Percentiles rank a stretch among this genome's conserved stretches.
Evolutionary conservation across 1,140 invertebrate species (phyloP).

Genomic region (Caenorhabditis remanei): DNA sequence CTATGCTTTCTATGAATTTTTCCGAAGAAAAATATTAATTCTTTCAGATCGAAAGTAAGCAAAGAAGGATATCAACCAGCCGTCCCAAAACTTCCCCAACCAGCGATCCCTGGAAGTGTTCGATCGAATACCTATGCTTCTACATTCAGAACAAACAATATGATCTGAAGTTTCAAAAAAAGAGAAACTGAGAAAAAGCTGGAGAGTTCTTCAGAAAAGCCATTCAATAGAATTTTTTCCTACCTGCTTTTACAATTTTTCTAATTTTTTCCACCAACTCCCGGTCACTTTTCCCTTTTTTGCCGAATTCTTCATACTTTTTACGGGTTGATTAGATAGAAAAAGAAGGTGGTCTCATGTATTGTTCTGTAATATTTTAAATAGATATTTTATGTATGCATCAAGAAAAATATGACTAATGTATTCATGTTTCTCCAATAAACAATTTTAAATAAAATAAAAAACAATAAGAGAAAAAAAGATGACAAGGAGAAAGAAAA

Average conservation of each 20-base stretch:
- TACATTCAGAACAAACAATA: conserved; percentile 18
- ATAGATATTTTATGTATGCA: no score
- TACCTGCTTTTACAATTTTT: neutral
- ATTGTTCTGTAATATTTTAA: neutral
- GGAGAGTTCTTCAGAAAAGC: no score
- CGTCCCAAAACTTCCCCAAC: conserved; percentile 59
- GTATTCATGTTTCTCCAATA: no score
- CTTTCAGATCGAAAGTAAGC: conserved; percentile 43
- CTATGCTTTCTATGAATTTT: neutral
- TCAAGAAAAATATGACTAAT: no score
- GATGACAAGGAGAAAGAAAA: no score
- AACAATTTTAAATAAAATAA: no score
- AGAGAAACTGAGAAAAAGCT: no score
- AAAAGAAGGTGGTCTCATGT: conserved; percentile 3
- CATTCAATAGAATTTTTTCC: no score
- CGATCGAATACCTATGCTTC: conserved; percentile 62
- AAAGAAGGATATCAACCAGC: conserved; percentile 67
- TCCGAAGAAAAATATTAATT: neutral
- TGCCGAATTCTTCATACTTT: neutral
- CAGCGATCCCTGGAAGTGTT: conserved; percentile 58
- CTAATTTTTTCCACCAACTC: neutral
- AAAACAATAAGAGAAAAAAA: no score
- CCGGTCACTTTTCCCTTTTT: no score
- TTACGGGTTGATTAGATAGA: neutral
- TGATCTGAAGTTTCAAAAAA: neutral